These are phyloP conservation scores for Drosophila arawakana DNA, from an alignment of 1,140 invertebrate species.

Conservation along the genomic window DNA sequence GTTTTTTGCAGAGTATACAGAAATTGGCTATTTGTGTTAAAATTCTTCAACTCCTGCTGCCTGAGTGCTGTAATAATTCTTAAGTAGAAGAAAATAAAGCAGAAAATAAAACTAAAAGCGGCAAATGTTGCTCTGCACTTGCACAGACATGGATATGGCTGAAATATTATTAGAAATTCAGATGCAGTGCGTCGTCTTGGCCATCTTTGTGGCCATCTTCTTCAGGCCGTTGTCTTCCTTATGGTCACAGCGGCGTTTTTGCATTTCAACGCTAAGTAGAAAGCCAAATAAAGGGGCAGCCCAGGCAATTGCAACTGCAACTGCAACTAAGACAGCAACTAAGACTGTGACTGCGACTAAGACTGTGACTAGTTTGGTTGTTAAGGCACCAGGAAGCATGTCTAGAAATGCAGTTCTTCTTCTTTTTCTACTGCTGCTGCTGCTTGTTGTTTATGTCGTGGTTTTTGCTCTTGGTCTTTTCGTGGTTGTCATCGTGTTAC, in stretches of 20 bases:
- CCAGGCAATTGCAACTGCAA: slow-evolving; percentile 15
- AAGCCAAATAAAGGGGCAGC: slow-evolving; percentile 66
- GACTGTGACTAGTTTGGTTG: slow-evolving; percentile 8
- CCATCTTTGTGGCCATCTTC: slow-evolving; percentile 14
- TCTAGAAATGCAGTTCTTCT: slow-evolving; percentile 62
- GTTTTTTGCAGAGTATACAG: slow-evolving; percentile 29
- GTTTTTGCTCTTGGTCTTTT: slow-evolving; percentile 48
- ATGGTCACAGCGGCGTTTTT: slow-evolving; percentile 67
- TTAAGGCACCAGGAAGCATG: slow-evolving; percentile 69
- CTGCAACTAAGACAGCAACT: slow-evolving; percentile 3
- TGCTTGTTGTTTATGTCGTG: slow-evolving; percentile 43
- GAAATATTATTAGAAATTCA: slow-evolving; percentile 78
- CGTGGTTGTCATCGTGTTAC: slow-evolving; percentile 61
- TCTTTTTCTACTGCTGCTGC: slow-evolving; percentile 24
- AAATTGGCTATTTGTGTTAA: slow-evolving; percentile 44
- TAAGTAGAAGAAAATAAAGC: slow-evolving; percentile 45
- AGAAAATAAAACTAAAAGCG: slow-evolving; percentile 60
- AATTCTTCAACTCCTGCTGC: slow-evolving; percentile 14
- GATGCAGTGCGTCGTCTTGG: slow-evolving; percentile 64
- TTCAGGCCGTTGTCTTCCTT: slow-evolving; percentile 13
- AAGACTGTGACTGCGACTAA: background rate
- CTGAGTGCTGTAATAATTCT: slow-evolving; percentile 79
- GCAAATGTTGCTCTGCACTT: slow-evolving; percentile 45
- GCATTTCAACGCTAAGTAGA: slow-evolving; percentile 73
- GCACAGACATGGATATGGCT: slow-evolving; percentile 66